Evolutionary conservation across 2,888 invertebrate species (phyloP).

Genomic region (Ypsolopha sequella): DNA sequence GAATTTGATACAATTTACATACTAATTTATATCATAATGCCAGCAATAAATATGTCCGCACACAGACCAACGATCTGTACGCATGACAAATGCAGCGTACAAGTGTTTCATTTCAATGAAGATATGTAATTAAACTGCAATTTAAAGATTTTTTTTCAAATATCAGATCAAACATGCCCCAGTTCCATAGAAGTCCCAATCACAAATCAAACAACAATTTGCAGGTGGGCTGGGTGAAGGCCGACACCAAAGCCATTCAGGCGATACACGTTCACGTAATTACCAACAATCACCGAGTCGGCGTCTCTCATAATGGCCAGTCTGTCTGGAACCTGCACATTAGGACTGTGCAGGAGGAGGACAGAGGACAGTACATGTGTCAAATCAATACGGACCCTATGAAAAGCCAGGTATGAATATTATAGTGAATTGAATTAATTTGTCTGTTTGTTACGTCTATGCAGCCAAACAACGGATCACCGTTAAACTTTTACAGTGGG

Average conservation of each 20-base stretch:
- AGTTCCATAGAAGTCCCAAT: too few species aligned
- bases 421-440: neutral
- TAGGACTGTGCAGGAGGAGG: slow-evolving; percentile 87
- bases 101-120: too few species aligned
- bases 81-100: too few species aligned
- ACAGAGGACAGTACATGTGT: slow-evolving; percentile 93
- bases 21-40: too few species aligned
- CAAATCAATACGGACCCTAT: slow-evolving; percentile 96
- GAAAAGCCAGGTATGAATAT: slow-evolving; percentile 84
- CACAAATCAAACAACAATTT: neutral
- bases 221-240: slow-evolving; percentile 94
- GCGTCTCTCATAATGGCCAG: slow-evolving; percentile 88
- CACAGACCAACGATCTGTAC: too few species aligned
- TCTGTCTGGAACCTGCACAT: slow-evolving; percentile 93
- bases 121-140: too few species aligned
- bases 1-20: too few species aligned
- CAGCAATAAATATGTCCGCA: too few species aligned
- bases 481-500: neutral
- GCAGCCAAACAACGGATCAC: neutral
- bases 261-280: slow-evolving; percentile 94
- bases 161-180: too few species aligned
- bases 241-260: slow-evolving; percentile 93
- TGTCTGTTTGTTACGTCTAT: slow-evolving; percentile 5
- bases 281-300: slow-evolving; percentile 90
- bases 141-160: too few species aligned